Percentiles rank a stretch among this genome's conserved stretches.
These are phyloP conservation scores for Melanargia galathea DNA, from an alignment of 2,888 invertebrate species.

Conservation along the genomic window DNA sequence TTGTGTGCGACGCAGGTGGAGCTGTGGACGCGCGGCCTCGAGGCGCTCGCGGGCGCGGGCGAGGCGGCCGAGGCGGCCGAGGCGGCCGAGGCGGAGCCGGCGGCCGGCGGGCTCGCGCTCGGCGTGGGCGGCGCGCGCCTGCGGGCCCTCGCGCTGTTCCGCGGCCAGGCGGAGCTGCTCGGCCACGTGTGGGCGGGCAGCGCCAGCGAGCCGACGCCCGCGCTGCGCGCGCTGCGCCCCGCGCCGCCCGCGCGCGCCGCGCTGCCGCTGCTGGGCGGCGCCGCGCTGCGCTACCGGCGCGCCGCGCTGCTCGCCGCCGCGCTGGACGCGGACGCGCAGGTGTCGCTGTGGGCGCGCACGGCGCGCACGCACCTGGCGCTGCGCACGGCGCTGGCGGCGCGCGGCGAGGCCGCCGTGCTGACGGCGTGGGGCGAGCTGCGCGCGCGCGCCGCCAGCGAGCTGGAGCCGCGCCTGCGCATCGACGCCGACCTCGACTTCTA, in stretches of 20 bases:
- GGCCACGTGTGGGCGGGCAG: slow-evolving; percentile 69
- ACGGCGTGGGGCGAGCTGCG: slow-evolving; percentile 39
- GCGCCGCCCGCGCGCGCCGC: slow-evolving; percentile 31
- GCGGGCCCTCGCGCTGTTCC: slow-evolving; percentile 49
- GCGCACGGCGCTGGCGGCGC: slow-evolving; percentile 42
- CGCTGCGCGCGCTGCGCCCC: slow-evolving; percentile 53
- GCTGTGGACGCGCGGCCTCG: slow-evolving; percentile 57
- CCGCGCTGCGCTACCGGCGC: slow-evolving; percentile 39
- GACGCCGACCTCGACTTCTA: slow-evolving; percentile 66
- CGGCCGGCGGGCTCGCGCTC: slow-evolving; percentile 54
- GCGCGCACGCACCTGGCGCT: slow-evolving; percentile 45
- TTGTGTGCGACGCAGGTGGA: slow-evolving; percentile 48
- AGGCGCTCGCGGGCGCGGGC: slow-evolving; percentile 45
- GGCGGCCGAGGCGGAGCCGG: slow-evolving; percentile 43
- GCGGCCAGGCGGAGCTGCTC: slow-evolving; percentile 62
- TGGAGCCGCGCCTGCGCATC: slow-evolving; percentile 51
- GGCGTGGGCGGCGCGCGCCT: slow-evolving; percentile 55
- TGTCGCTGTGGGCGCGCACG: slow-evolving; percentile 52
- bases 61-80: slow-evolving; percentile 33
- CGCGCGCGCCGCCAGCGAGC: slow-evolving; percentile 37
- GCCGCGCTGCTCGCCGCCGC: slow-evolving; percentile 41
- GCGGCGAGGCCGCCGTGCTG: slow-evolving; percentile 39
- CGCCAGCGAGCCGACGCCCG: slow-evolving; percentile 57
- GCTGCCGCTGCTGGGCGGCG: slow-evolving; percentile 42
- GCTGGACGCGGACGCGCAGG: slow-evolving; percentile 48